Evolutionary conservation across 2,113 vertebrate species (phyloP).

Genomic region (Gambusia affinis): DNA sequence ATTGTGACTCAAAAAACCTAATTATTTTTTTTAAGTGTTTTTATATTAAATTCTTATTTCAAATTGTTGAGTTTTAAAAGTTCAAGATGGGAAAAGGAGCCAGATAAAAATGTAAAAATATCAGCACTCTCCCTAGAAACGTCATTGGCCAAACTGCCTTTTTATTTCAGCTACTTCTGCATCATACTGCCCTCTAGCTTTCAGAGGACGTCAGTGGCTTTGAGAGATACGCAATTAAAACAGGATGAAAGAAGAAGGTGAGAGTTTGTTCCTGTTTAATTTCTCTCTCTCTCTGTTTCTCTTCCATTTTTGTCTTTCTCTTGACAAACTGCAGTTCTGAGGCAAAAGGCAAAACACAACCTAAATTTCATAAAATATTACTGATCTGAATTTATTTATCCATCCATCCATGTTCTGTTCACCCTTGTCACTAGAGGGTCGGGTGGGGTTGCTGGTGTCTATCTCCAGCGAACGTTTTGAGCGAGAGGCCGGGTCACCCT

Average conservation of each 20-base stretch:
- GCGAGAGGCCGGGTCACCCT: no score
- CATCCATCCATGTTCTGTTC: not conserved
- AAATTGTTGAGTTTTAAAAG: not conserved
- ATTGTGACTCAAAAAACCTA: not conserved
- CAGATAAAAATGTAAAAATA: not conserved
- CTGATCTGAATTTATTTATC: not conserved
- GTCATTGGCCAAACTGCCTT: no score
- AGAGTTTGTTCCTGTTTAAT: no score
- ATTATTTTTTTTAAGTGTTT: not conserved
- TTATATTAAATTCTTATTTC: not conserved
- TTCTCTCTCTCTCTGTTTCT: no score
- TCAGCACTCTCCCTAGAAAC: not conserved
- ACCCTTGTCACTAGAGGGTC: no score
- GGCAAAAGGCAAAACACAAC: no score
- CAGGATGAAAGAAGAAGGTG: no score
- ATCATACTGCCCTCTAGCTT: slow-evolving; percentile 62
- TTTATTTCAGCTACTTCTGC: slow-evolving; percentile 4
- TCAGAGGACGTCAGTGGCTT: not conserved
- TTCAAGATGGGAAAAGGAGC: not conserved
- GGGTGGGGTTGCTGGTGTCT: no score
- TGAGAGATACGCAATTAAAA: not conserved
- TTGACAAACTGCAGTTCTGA: no score
- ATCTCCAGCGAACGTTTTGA: no score
- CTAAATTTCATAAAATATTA: not conserved
- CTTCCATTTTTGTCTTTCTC: no score